Percentiles rank a stretch among this genome's conserved stretches.
phyloP scores from a whole-genome alignment of 2,888 invertebrate genomes.

The Drosophila tanythrix region DNA sequence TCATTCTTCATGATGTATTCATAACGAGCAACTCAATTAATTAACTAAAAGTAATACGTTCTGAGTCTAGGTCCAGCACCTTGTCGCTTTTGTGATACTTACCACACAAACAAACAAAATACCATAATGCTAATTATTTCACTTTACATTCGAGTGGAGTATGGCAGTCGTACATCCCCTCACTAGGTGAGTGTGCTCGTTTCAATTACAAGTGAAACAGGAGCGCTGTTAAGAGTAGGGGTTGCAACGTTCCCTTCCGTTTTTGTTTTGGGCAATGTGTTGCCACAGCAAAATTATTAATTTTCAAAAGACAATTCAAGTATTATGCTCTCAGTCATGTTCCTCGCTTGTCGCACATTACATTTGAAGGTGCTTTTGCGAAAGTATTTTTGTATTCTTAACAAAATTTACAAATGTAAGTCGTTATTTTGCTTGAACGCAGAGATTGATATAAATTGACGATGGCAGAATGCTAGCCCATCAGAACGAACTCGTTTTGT shows the following conservation, averaged over 20 bases:
- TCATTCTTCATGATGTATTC: constrained; percentile 67
- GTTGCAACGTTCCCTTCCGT: constrained; percentile 11
- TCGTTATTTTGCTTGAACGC: not conserved
- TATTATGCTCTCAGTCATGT: constrained; percentile 3
- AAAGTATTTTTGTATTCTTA: not conserved
- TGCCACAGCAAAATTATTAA: constrained; percentile 58
- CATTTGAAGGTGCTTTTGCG: not conserved
- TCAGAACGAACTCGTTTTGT: not conserved
- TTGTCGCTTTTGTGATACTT: constrained; percentile 33
- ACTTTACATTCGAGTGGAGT: constrained; percentile 39
- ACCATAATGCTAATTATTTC: constrained; percentile 76
- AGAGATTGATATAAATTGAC: not conserved
- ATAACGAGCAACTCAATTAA: constrained; percentile 78
- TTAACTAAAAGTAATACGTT: constrained; percentile 68
- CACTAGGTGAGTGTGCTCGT: constrained; percentile 8
- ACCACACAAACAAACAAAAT: constrained; percentile 44
- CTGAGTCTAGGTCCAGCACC: constrained; percentile 18
- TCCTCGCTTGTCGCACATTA: constrained; percentile 1
- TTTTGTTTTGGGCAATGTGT: constrained; percentile 54
- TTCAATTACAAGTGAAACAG: constrained; percentile 62
- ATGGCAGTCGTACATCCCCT: constrained; percentile 1
- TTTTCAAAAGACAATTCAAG: constrained; percentile 27
- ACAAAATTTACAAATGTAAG: too few species aligned
- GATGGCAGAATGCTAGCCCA: not conserved
- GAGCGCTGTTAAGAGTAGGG: not conserved